Percentiles rank a stretch among this genome's conserved stretches.
Conservation (phyloP, 2,797 vertebrate species). For the Heterohyrax brucei region DNA sequence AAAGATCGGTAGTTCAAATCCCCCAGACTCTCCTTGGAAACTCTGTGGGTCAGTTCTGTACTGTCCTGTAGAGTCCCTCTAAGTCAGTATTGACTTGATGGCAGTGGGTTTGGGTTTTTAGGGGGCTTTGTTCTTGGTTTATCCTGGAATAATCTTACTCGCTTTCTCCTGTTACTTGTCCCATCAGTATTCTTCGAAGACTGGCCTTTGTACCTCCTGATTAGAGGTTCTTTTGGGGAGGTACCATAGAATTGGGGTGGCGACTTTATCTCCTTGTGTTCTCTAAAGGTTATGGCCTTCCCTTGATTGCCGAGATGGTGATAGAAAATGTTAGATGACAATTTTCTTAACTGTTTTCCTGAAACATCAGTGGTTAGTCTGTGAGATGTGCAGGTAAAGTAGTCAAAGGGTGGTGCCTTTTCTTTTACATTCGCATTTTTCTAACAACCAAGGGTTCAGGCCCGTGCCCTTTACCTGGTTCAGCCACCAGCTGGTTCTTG, state of each 20-base stretch:
- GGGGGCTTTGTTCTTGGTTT: too few relatives aligned
- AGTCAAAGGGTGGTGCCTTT: not conserved
- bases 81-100: too few relatives aligned
- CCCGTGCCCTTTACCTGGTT: not conserved
- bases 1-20: too few relatives aligned
- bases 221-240: not conserved
- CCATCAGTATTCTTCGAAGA: not conserved
- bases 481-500: not conserved
- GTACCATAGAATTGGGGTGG: fast-evolving
- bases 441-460: not conserved
- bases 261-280: not conserved
- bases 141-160: not conserved
- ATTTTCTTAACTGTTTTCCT: not conserved
- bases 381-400: not conserved
- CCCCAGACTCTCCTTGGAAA: too few relatives aligned
- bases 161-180: not conserved
- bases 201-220: not conserved
- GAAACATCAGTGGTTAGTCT: not conserved
- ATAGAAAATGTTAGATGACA: conserved; percentile 17
- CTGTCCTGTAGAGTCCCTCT: too few relatives aligned
- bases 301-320: not conserved
- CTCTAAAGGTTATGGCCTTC: not conserved
- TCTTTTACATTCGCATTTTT: not conserved
- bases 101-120: too few relatives aligned
- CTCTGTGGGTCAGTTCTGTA: too few relatives aligned